Conservation (phyloP, 2,113 vertebrate genomes). For the Psittacus erithacus region DNA sequence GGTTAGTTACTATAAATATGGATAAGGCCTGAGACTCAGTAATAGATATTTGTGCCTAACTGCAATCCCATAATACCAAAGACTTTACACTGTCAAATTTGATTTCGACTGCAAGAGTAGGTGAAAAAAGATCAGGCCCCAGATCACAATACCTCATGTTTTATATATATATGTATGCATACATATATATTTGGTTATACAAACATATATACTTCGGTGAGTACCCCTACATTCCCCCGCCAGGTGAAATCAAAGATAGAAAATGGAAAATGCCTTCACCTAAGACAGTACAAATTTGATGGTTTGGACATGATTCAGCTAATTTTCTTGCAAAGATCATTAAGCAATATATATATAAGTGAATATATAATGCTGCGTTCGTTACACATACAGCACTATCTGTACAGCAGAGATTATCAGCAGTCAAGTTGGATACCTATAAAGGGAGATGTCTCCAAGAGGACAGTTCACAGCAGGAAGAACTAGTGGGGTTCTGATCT, state of each 20-base stretch:
- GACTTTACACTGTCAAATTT: neutral
- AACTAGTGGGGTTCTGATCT: neutral
- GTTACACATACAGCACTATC: neutral
- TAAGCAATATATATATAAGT: neutral
- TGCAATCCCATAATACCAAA: neutral
- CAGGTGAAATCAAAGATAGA: neutral
- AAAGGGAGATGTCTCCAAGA: neutral
- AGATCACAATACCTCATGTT: neutral
- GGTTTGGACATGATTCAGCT: neutral
- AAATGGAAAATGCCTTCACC: neutral
- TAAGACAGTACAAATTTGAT: neutral
- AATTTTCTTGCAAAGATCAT: neutral
- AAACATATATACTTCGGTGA: neutral
- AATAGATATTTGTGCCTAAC: neutral
- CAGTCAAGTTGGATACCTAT: neutral
- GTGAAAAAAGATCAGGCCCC: neutral
- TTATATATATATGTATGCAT: neutral
- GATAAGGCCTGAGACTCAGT: neutral
- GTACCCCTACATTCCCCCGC: neutral
- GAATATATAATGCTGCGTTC: neutral
- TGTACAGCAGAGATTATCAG: neutral
- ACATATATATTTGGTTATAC: neutral
- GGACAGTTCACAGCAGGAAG: neutral
- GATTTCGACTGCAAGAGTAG: neutral
- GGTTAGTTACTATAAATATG: neutral